Evolutionary conservation across 2,888 invertebrate genomes (phyloP).

Genomic region (Trisateles emortualis): DNA sequence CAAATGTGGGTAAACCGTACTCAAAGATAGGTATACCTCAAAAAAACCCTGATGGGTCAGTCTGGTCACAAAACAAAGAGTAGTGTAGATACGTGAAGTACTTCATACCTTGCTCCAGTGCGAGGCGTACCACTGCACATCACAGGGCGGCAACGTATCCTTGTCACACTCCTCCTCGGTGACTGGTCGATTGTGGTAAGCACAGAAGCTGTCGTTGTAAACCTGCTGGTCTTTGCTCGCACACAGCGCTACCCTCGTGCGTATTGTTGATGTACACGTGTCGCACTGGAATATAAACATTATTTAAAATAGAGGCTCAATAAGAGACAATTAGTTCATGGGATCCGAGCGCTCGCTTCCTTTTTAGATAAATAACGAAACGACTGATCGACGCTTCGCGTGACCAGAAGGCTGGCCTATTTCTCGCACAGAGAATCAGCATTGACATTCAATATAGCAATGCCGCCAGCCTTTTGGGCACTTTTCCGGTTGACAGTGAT

Average conservation of each 20-base stretch:
- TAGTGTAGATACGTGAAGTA: neutral
- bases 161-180: constrained; percentile 89
- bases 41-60: no score
- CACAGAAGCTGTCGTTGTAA: constrained; percentile 90
- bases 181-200: constrained; percentile 88
- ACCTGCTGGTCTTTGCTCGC: constrained; percentile 90
- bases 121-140: constrained; percentile 95
- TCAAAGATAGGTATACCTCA: no score
- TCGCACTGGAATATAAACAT: constrained; percentile 88
- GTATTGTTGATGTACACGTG: constrained; percentile 91
- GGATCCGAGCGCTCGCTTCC: no score
- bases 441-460: no score
- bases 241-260: constrained; percentile 92
- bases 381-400: no score
- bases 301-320: neutral
- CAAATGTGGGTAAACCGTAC: no score
- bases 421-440: no score
- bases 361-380: no score
- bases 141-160: constrained; percentile 87
- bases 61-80: neutral
- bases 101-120: constrained; percentile 95
- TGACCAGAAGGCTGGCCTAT: no score
- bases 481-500: no score
- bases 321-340: no score
- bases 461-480: no score